Percentiles rank a stretch among this genome's conserved stretches.
These are phyloP conservation scores for Triplophysa rosa DNA, from an alignment of 2,113 vertebrate genomes.

Conservation along the genomic window DNA sequence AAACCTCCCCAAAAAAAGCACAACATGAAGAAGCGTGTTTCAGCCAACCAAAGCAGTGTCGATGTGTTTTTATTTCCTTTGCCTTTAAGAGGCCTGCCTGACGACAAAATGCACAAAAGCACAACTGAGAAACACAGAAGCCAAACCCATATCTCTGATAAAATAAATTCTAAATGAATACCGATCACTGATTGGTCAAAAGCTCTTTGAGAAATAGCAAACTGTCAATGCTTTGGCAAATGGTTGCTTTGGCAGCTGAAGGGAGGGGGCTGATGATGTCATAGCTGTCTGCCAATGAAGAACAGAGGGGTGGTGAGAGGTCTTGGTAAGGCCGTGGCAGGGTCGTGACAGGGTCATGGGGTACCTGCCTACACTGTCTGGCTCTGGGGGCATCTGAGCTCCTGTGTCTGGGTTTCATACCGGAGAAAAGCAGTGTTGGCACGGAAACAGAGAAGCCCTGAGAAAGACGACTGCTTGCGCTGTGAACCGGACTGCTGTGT, in stretches of 20 bases:
- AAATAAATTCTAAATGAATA: slow-evolving; percentile 18
- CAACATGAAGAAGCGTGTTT: slow-evolving; percentile 56
- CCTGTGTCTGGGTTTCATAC: slow-evolving; percentile 81
- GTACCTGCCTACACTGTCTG: slow-evolving; percentile 84
- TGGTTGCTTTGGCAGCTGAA: slow-evolving; percentile 63
- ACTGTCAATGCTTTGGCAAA: slow-evolving; percentile 7
- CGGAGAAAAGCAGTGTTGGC: slow-evolving; percentile 99
- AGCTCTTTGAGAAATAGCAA: background rate
- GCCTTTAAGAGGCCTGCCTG: background rate
- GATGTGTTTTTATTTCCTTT: background rate
- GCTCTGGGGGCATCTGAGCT: slow-evolving; percentile 64
- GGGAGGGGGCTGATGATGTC: slow-evolving; percentile 43
- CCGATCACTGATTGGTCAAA: slow-evolving; percentile 29
- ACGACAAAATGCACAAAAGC: background rate
- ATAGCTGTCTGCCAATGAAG: slow-evolving; percentile 43
- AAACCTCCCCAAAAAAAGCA: slow-evolving; percentile 39
- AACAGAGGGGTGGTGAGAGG: slow-evolving; percentile 28
- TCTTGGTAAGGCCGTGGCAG: slow-evolving; percentile 19
- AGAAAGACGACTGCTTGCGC: slow-evolving; percentile 96
- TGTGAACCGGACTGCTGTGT: slow-evolving; percentile 99
- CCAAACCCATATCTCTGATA: slow-evolving; percentile 22
- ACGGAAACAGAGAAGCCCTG: slow-evolving; percentile 99
- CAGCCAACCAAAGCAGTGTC: slow-evolving; percentile 60
- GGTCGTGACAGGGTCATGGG: slow-evolving; percentile 46
- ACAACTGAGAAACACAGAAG: slow-evolving; percentile 1